Percentiles rank a stretch among this genome's conserved stretches.
Conservation (phyloP, 2,888 invertebrate genomes). For the Slavum lentiscoides region DNA sequence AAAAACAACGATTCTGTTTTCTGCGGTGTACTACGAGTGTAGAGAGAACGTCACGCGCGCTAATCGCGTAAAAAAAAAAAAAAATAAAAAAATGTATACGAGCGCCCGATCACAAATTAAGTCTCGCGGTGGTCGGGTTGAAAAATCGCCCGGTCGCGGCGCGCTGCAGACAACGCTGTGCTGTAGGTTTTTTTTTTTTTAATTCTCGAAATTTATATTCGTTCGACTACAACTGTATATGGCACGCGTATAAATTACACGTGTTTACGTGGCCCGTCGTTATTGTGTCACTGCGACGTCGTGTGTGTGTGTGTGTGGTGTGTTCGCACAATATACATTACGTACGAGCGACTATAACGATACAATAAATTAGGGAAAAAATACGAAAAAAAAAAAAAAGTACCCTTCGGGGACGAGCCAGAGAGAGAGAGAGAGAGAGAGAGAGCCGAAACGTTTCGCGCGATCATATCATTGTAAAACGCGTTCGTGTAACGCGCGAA, state of each 20-base stretch:
- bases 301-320: too few species aligned
- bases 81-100: constrained; percentile 8
- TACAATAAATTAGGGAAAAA: constrained; percentile 38
- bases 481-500: constrained; percentile 19
- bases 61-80: constrained; percentile 30
- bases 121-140: constrained; percentile 7
- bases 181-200: not conserved
- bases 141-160: constrained; percentile 31
- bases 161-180: not conserved
- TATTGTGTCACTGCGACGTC: constrained; percentile 35
- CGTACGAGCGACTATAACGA: constrained; percentile 5
- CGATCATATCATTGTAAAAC: constrained; percentile 31
- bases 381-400: not conserved
- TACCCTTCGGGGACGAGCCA: constrained; percentile 37
- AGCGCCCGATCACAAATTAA: constrained; percentile 46
- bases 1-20: too few species aligned
- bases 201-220: constrained; percentile 42
- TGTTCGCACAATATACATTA: constrained; percentile 25
- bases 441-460: constrained; percentile 19
- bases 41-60: constrained; percentile 11
- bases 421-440: too few species aligned
- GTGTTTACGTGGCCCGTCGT: constrained; percentile 48
- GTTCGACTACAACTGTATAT: not conserved
- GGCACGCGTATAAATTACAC: constrained; percentile 39
- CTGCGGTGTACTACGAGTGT: too few species aligned